Evolutionary conservation across 2,888 invertebrate species (phyloP), one percentile per base, ranked within the genome.

Genomic region (Neoaliturus tenellus): DNA sequence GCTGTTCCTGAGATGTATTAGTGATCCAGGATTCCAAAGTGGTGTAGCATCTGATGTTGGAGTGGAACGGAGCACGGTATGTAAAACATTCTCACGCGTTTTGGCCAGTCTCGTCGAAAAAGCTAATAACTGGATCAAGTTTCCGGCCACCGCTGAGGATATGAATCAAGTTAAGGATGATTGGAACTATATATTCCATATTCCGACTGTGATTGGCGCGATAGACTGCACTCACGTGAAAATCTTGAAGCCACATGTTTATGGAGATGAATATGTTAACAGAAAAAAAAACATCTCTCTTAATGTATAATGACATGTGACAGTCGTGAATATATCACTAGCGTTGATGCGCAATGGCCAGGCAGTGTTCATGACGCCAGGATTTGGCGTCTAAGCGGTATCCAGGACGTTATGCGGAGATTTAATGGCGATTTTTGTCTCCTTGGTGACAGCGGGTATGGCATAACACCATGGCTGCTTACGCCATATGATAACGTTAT

Each of bases 1-100:
- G 75, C 73, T 75, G 73, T 55, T 82, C 73, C 23, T 73, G 0
- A 55, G 48, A 82, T 73, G 51, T n/a, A 20, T 82, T 1, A 82
- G 73, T 73, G 73, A 82, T 20, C 82, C 73, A 39, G 71, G 73
- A 6, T 83, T 58, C n/a, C 75, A 75, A 75, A 83, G 83, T 58
- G 58, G 78, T 31, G 75, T 83, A 48, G 82, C 82, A 28, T 28
- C 25, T 33, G 82, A 82, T 51, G 33, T 82, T 17, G 82, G 73
- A 35, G 55, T 73, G 6, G 33, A 82, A 25, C 71, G 51, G 55
- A 82, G 33, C 39, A 73, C 82, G 14, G 73, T 73, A 8, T 55
- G 82, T 33, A 82, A 73, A 73, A 82, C 71, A 20, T 69, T 82
- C 69, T 48, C 69, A 3, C 25, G 33, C 41, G 71, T 82, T 51